Evolutionary conservation across 2,797 vertebrate species (phyloP).

Genomic region (Channallabes apus): DNA sequence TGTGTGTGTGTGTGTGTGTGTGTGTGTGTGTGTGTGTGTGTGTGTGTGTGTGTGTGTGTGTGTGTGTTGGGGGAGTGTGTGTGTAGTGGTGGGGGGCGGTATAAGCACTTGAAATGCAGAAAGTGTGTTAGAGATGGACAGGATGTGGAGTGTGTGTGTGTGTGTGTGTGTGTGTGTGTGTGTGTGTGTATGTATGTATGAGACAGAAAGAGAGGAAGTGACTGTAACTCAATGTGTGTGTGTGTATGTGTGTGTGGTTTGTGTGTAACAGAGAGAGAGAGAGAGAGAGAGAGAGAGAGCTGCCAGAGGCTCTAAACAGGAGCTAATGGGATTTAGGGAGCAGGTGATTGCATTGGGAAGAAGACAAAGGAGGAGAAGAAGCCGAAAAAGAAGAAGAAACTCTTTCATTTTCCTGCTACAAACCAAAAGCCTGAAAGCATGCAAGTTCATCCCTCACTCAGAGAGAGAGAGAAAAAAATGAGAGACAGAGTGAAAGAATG

Average conservation of each 20-base stretch:
- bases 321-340: conserved; percentile 47
- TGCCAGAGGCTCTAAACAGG: conserved; percentile 39
- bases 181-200: background rate
- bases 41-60: background rate
- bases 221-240: background rate
- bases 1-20: background rate
- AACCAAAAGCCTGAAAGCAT: conserved; percentile 38
- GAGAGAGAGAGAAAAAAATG: background rate
- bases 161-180: background rate
- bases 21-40: background rate
- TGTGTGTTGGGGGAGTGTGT: background rate
- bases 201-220: background rate
- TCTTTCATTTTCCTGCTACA: background rate
- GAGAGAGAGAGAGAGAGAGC: background rate
- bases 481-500: conserved; percentile 30
- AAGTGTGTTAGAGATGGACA: background rate
- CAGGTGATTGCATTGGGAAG: conserved; percentile 33
- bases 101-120: background rate
- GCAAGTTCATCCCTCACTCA: conserved; percentile 21
- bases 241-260: background rate
- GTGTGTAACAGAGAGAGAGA: background rate
- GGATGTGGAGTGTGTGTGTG: background rate
- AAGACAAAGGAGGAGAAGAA: background rate
- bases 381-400: background rate
- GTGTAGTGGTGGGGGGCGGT: too few species aligned